Evolutionary conservation across 1,140 invertebrate genomes (phyloP), one percentile per base, ranked within the genome.

Genomic region (Sitophilus oryzae): DNA sequence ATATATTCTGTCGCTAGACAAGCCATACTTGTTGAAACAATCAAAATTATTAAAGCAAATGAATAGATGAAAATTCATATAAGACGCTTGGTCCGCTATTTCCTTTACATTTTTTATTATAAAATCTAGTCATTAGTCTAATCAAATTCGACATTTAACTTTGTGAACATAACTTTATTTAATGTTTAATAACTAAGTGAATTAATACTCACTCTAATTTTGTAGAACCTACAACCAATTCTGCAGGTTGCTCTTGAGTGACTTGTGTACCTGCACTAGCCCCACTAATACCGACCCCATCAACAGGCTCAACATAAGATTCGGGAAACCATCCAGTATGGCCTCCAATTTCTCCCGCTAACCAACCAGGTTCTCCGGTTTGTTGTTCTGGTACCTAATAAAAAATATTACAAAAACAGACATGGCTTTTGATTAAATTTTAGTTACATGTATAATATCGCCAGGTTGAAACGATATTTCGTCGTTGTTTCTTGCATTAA

Each of bases 301-400:
- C 82, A n/a, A 93, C 71, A 21, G 83, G 82, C 68, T 96, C 91
- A 10, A 94, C 93, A 72, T 98, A 98, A 3, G 91, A 91, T 73
- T 96, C 91, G 2, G 96, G 96, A 75, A 98, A 98, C 92, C 94
- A 98, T n/a, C 96, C 95, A 4, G 84, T 86, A 57, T 88, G 82
- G 16, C 89, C 90, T 66, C 88, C 79, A 21, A 93, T 82, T 67
- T 93, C 89, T 3, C 96, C 96, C 59, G 91, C 90, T 59, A 93
- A 77, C 96, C 96, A 99, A n/a, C 95, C 96, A 8, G 93, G 93
- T 69, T 98, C 95, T 1, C 89, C 88, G 64, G 84, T 86, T 73
- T 94, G 88, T 51, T 87, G 85, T 21, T 85, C 74, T 20, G 91
- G 86, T 18, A 96, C 85, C 77, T 86, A 60, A 25, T 21, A 8